These are phyloP conservation scores for Peromyscus eremicus DNA, from an alignment of 2,797 vertebrate genomes.

Conservation along the genomic window DNA sequence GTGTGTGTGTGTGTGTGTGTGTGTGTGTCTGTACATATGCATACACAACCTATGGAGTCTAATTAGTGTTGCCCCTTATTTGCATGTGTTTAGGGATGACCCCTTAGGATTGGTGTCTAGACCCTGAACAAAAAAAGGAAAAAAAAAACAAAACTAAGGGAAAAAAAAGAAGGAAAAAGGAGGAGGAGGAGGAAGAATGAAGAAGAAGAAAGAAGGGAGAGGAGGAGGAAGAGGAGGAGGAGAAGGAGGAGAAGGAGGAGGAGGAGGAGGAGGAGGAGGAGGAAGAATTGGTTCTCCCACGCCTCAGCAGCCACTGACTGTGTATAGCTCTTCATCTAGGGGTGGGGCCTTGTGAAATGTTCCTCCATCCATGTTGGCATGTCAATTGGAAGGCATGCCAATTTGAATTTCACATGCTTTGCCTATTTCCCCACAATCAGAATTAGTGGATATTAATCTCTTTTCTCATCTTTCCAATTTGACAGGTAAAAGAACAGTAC, in stretches of 20 bases:
- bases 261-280: background rate
- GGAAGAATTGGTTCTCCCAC: background rate
- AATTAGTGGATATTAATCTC: background rate
- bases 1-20: background rate
- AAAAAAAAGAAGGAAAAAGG: background rate
- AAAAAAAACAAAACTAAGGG: background rate
- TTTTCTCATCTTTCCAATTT: constrained; percentile 37
- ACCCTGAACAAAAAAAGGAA: background rate
- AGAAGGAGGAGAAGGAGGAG: no score
- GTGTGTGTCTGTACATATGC: background rate
- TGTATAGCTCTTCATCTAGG: background rate
- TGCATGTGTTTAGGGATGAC: background rate
- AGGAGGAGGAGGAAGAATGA: no score
- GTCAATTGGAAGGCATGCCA: background rate
- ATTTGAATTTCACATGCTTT: constrained; percentile 39
- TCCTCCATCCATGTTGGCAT: background rate
- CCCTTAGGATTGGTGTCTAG: background rate
- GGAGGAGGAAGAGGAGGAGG: no score
- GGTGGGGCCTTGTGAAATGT: background rate
- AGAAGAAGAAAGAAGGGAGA: no score
- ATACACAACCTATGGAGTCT: background rate
- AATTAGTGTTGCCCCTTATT: background rate
- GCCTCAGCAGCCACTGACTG: background rate
- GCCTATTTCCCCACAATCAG: background rate
- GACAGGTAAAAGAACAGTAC: background rate